Base-by-base conservation (phyloP, 2,113 vertebrate genomes). In the Cisticola juncidis region DNA sequence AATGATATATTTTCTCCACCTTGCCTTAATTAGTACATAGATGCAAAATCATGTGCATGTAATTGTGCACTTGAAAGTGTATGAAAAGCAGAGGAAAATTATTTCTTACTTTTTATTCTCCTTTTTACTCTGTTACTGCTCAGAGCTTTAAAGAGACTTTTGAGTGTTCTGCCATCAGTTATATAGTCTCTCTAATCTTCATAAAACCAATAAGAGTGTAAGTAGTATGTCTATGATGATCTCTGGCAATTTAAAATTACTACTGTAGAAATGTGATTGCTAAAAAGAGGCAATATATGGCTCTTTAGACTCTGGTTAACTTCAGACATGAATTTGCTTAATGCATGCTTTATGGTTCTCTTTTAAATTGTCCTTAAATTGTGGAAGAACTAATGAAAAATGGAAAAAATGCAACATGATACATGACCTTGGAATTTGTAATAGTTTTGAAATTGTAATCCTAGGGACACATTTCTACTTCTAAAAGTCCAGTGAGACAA, bases 331-430 rank as follows among this genome's bases (percentile, higher is more conserved):
- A 50, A n/a, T 72, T 69, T n/a, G n/a, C n/a, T n/a, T n/a, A n/a
- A n/a, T n/a, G n/a, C n/a, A n/a, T n/a, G n/a, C n/a, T n/a, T n/a
- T 47, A 40, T 47, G n/a, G 2, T 38, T 94, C 36, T 35, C 80
- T 86, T 65, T 78, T 35, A 91, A 87, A 81, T 69, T 58, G 33
- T 83, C 23, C 20, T 53, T 54, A 20, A 81, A 21, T 50, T 86
- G 11, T 60, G 47, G 47, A 78, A 73, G 33, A 66, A n/a, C 29
- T 50, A 80, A 86, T 7, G 16, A 70, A 81, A 91, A 84, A 17
- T 19, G 6, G 3, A 29, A 66, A 78, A 66, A 33, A 0, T 3
- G 3, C 11, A 20, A 4, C 9, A 14, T 9, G 3, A 23, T 31
- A 11, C 3, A 15, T 64, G 42, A 60, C 12, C 4, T 60, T 54